Conservation (phyloP, 1,140 invertebrate species). For the Caerostris darwini region DNA sequence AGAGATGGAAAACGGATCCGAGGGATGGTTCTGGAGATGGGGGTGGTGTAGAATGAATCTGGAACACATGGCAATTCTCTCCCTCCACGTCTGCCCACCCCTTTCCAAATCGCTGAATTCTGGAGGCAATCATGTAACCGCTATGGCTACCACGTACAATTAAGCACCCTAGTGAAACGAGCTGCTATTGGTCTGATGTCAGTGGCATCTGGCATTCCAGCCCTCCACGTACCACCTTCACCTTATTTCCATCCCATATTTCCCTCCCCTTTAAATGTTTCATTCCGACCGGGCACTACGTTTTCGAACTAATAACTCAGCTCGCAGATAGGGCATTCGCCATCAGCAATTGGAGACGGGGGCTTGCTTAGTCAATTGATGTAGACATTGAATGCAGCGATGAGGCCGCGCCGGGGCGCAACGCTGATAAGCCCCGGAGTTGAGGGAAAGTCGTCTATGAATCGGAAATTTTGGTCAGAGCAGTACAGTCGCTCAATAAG, state of each 20-base stretch:
- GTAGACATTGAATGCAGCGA: conserved; percentile 20
- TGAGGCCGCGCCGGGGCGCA: not conserved
- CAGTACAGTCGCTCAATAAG: not conserved
- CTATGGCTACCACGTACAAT: conserved; percentile 60
- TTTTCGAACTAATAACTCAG: conserved; percentile 60
- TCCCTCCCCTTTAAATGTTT: conserved; percentile 27
- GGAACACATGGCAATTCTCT: not conserved
- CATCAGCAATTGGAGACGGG: conserved; percentile 40
- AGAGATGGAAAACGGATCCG: conserved; percentile 28
- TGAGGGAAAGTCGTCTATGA: not conserved
- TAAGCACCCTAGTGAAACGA: conserved; percentile 62
- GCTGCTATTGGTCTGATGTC: conserved; percentile 69
- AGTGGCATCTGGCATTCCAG: conserved; percentile 62
- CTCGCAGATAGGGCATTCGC: conserved; percentile 39
- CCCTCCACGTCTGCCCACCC: not conserved
- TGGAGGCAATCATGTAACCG: conserved; percentile 64
- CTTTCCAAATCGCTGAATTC: conserved; percentile 38
- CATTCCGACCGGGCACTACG: conserved; percentile 19
- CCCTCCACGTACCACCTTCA: not conserved
- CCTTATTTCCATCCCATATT: conserved; percentile 50
- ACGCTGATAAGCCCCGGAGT: not conserved
- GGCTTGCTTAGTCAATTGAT: conserved; percentile 12
- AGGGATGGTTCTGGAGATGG: not conserved
- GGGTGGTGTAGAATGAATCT: conserved; percentile 1
- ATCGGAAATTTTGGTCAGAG: conserved; percentile 10